A percentile compares a stretch with the other conserved stretches of the same genome.
These are phyloP conservation scores for Petrocephalus sullivani DNA, from an alignment of 2,797 vertebrate species.

Conservation along the genomic window DNA sequence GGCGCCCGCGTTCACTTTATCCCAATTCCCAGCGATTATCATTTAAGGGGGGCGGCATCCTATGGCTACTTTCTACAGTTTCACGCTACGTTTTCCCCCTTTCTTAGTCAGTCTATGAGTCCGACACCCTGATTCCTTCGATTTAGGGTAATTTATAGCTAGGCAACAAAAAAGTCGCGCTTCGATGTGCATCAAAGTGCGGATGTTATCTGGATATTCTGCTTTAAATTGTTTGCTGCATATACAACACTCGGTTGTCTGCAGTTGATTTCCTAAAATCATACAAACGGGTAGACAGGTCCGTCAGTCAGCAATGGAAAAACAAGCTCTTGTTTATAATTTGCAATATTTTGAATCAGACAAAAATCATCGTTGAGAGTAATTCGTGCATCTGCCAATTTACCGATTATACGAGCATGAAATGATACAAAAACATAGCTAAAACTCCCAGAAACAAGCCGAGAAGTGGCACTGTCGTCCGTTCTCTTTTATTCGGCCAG, in stretches of 20 bases:
- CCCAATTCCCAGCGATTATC: not conserved
- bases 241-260: not conserved
- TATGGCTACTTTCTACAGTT: not conserved
- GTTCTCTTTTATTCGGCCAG: no score
- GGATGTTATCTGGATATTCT: not conserved
- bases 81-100: not conserved
- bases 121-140: not conserved
- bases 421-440: not conserved
- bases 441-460: not conserved
- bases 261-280: not conserved
- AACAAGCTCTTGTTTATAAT: not conserved
- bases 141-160: not conserved
- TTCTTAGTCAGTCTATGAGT: not conserved
- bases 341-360: not conserved
- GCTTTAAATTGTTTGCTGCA: not conserved
- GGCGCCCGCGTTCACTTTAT: not conserved
- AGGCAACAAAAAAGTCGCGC: not conserved
- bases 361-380: not conserved
- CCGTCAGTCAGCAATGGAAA: not conserved
- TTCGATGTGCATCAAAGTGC: not conserved
- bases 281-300: not conserved
- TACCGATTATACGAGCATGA: not conserved
- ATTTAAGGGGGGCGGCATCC: not conserved
- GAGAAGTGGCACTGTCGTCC: not conserved
- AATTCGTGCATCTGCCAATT: not conserved